Conservation (phyloP, 2,113 vertebrate genomes). For the Spheniscus mendiculus region DNA sequence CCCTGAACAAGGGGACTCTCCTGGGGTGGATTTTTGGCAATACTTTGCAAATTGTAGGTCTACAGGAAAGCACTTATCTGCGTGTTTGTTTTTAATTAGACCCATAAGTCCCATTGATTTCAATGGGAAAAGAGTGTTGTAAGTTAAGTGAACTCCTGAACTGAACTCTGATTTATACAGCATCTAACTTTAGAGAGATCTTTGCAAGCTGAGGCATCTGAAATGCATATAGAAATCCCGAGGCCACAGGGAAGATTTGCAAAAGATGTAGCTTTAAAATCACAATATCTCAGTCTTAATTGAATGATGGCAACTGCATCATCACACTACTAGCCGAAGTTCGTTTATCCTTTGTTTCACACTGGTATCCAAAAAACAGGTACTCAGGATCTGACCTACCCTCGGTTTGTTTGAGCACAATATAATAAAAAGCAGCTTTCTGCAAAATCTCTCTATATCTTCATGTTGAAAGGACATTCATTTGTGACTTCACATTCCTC, state of each 20-base stretch:
- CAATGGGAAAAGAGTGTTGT: neutral
- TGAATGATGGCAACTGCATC: neutral
- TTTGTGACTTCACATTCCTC: neutral
- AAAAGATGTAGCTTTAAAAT: neutral
- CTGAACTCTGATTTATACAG: neutral
- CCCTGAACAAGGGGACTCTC: neutral
- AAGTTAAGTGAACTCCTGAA: neutral
- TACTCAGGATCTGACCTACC: neutral
- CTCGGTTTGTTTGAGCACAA: neutral
- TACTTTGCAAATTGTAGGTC: neutral
- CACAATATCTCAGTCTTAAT: neutral
- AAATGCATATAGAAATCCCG: neutral
- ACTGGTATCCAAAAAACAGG: neutral
- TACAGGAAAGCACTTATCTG: neutral
- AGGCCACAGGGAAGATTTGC: neutral
- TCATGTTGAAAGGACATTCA: neutral
- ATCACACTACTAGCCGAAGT: neutral
- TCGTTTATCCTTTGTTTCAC: neutral
- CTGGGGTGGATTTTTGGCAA: neutral
- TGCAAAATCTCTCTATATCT: neutral
- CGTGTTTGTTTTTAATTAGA: neutral
- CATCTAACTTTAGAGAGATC: neutral
- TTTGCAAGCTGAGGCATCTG: neutral
- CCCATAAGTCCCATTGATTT: neutral
- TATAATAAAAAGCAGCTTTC: neutral